Evolutionary conservation across 2,888 invertebrate genomes (phyloP), one percentile per base, ranked within the genome.

Genomic region (Platycheirus rosarum): DNA sequence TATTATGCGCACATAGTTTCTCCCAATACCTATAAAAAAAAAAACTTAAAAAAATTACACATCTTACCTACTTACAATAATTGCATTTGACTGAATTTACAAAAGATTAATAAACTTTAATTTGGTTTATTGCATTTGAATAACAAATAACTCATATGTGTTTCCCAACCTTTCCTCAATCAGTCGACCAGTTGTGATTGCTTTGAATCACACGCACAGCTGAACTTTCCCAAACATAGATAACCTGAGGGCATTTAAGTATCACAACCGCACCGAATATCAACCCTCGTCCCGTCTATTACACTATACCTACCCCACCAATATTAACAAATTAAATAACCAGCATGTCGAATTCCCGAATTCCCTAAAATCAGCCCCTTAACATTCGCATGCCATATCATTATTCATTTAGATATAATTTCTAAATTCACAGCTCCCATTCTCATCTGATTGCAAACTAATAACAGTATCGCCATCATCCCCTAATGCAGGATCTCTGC

Each of bases 401-500:
- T 77, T 73, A 76, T 82, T 73, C 71, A 73, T 77, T 82, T 76
- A 70, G 23, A 57, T 57, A 23, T 40, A 57, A 70, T 53, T 53
- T 40, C 13, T 51, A 26, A 44, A 18, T 60, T 57, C 63, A 63
- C 69, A 66, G 60, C 49, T 37, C 49, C 35, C 60, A 18, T 48
- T 14, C 29, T 42, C 51, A 32, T 70, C 55, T 78, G 73, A 84
- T 84, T 76, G 75, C 53, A 63, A 85, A 85, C 84, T 85, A 85
- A 85, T 85, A 85, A 85, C 85, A 85, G 85, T 85, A 84, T 85
- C 85, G 62, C 32, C 70, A 44, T 35, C 69, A 62, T 62, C 70
- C 55, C 77, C 63, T 63, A 42, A 5, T 40, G 9, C 26, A 42
- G 20, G 57, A 46, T 5, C 13, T 16, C 13, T 16, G 7, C 40